A percentile compares a stretch with the other conserved stretches of the same genome.
These are phyloP conservation scores for Ennomos quercinarius DNA, from an alignment of 2,888 invertebrate species.

Conservation along the genomic window DNA sequence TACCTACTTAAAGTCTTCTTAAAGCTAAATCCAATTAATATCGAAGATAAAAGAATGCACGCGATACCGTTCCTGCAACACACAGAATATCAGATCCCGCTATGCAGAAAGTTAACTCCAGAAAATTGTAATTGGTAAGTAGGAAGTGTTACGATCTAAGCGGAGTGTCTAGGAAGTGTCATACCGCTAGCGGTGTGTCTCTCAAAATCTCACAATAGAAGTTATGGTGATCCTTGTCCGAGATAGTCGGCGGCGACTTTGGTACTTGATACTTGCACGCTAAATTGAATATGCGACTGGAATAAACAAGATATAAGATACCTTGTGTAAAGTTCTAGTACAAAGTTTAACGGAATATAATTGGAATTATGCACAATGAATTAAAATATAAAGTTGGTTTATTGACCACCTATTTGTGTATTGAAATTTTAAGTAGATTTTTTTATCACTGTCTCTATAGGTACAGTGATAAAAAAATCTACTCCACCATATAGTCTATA, in stretches of 20 bases:
- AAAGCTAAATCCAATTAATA: too few species aligned
- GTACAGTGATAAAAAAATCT: too few species aligned
- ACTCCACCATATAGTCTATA: too few species aligned
- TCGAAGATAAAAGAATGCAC: too few species aligned
- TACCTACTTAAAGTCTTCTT: too few species aligned
- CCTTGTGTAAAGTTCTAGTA: conserved; percentile 3
- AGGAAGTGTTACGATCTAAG: conserved; percentile 29
- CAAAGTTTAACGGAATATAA: not conserved
- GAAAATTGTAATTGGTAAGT: conserved; percentile 32
- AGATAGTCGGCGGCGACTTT: conserved; percentile 35
- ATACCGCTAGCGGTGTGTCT: conserved; percentile 3
- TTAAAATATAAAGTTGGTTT: not conserved
- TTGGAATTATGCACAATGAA: not conserved
- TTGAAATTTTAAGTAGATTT: too few species aligned
- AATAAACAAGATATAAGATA: conserved; percentile 22
- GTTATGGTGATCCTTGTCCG: conserved; percentile 42
- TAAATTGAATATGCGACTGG: conserved; percentile 34
- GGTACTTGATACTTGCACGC: conserved; percentile 39
- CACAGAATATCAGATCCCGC: conserved; percentile 8
- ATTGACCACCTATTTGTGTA: not conserved
- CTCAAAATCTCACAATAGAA: conserved; percentile 30
- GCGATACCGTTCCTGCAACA: too few species aligned
- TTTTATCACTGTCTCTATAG: too few species aligned
- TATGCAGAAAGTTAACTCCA: conserved; percentile 9
- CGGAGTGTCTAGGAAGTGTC: conserved; percentile 14